These are phyloP conservation scores for Ornithorhynchus anatinus DNA, from an alignment of 2,113 vertebrate genomes.

Conservation along the genomic window DNA sequence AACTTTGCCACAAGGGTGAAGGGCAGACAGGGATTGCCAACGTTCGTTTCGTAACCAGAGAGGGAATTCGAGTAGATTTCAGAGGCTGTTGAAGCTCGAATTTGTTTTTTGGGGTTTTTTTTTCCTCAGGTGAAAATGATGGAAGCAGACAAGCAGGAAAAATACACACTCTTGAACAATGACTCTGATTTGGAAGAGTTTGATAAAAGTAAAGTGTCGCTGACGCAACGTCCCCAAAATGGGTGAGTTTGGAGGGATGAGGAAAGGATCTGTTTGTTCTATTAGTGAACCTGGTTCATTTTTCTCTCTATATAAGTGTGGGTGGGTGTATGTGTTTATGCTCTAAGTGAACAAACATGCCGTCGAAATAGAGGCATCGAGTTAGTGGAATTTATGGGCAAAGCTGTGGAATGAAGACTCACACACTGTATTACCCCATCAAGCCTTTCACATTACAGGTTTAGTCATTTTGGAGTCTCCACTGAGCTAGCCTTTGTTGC, in stretches of 20 bases:
- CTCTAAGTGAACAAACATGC: background rate
- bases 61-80: slow-evolving; percentile 5
- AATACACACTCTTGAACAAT: slow-evolving; percentile 28
- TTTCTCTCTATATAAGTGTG: background rate
- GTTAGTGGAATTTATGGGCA: no score
- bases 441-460: no score
- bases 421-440: no score
- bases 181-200: slow-evolving; percentile 28
- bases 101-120: background rate
- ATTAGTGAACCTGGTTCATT: background rate
- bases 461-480: no score
- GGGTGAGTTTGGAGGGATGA: background rate
- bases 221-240: background rate
- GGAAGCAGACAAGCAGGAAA: slow-evolving; percentile 14
- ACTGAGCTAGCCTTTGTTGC: no score
- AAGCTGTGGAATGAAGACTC: no score
- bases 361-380: no score
- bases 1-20: background rate
- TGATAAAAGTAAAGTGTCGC: slow-evolving; percentile 13
- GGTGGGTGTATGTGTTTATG: background rate
- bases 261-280: background rate
- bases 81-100: slow-evolving; percentile 20
- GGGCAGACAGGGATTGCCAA: background rate
- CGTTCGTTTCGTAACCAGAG: background rate
- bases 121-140: slow-evolving; percentile 7